A percentile compares a stretch with the other conserved stretches of the same genome.
Conservation (phyloP, 2,888 invertebrate species). For the Carterocephalus palaemon region DNA sequence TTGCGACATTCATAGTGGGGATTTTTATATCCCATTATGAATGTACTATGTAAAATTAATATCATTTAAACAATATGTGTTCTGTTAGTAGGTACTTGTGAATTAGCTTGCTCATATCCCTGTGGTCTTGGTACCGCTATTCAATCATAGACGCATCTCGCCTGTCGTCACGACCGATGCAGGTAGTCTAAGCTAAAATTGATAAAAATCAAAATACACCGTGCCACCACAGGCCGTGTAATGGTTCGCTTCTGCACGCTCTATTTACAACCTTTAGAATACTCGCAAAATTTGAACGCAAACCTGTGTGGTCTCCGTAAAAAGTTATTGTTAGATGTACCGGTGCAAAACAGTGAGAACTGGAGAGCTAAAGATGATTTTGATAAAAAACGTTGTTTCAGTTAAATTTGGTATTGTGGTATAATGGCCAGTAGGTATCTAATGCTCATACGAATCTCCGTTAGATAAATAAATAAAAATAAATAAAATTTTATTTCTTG, state of each 20-base stretch:
- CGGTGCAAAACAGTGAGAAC: not conserved
- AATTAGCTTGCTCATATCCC: constrained; percentile 33
- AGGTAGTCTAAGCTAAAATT: constrained; percentile 58
- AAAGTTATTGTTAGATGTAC: not conserved
- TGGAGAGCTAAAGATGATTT: too few species aligned
- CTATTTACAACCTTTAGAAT: constrained; percentile 43
- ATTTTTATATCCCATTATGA: too few species aligned
- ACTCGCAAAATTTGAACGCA: constrained; percentile 25
- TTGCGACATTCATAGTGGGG: too few species aligned
- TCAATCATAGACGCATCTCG: constrained; percentile 52
- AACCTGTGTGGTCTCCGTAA: not conserved
- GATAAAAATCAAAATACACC: constrained; percentile 46
- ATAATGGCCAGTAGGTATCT: not conserved
- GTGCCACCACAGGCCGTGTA: constrained; percentile 57
- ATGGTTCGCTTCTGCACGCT: constrained; percentile 52
- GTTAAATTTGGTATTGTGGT: not conserved
- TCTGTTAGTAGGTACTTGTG: too few species aligned
- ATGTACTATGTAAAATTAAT: too few species aligned
- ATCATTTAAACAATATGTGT: too few species aligned
- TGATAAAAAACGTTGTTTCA: not conserved
- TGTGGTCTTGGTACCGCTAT: constrained; percentile 60
- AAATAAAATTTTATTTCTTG: too few species aligned
- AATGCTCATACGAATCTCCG: too few species aligned
- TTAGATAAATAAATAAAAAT: too few species aligned
- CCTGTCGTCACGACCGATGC: constrained; percentile 49